phyloP scores from a whole-genome alignment of 1,140 invertebrate genomes.

The Tachypleus tridentatus region DNA sequence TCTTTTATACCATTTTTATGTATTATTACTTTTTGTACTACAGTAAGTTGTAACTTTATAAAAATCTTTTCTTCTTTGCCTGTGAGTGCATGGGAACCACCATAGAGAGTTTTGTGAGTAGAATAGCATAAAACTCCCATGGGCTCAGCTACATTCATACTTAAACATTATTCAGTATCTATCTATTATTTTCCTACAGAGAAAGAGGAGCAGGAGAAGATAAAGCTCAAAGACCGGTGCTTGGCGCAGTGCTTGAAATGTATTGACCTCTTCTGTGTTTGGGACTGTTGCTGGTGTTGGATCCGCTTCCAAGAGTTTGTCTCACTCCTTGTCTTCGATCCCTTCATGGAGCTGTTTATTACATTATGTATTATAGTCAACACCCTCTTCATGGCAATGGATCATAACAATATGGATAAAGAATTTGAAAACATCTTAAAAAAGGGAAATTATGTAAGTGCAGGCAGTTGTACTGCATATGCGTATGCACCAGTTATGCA shows the following conservation, averaged over 20 bases:
- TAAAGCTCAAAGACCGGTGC: slow-evolving; percentile 72
- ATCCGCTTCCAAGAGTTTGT: slow-evolving; percentile 79
- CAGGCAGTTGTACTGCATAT: background rate
- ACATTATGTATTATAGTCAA: slow-evolving; percentile 96
- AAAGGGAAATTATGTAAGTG: slow-evolving; percentile 87
- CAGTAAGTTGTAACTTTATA: no score
- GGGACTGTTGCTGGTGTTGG: slow-evolving; percentile 91
- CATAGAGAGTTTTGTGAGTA: no score
- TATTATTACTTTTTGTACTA: no score
- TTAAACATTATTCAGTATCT: slow-evolving; percentile 26
- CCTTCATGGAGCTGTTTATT: slow-evolving; percentile 96
- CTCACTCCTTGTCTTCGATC: slow-evolving; percentile 85
- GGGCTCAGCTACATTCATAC: slow-evolving; percentile 21
- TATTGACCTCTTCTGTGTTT: slow-evolving; percentile 90
- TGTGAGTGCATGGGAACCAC: no score
- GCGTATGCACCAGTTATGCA: background rate
- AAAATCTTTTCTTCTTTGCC: no score
- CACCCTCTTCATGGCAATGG: slow-evolving; percentile 94
- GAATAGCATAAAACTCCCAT: no score
- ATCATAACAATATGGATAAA: slow-evolving; percentile 87
- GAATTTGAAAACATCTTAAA: slow-evolving; percentile 69
- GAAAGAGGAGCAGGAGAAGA: slow-evolving; percentile 49
- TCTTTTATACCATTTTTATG: no score
- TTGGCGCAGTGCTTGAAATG: slow-evolving; percentile 57
- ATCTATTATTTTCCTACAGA: slow-evolving; percentile 28